A percentile compares a stretch with the other conserved stretches of the same genome.
These are phyloP conservation scores for Dendrolimus pini DNA, from an alignment of 2,888 invertebrate species.

Conservation along the genomic window DNA sequence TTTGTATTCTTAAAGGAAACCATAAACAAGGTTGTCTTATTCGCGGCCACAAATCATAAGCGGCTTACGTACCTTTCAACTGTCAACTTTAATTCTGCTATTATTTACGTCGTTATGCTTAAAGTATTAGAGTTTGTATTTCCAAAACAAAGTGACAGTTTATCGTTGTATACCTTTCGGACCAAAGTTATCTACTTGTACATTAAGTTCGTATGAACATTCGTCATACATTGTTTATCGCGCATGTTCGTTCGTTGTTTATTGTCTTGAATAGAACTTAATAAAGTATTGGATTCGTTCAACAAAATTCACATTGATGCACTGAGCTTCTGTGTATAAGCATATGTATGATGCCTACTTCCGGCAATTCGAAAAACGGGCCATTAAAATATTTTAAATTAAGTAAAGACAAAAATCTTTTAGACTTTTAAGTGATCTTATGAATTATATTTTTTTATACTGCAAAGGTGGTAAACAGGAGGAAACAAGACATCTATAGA, in stretches of 20 bases:
- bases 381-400: too few relatives aligned
- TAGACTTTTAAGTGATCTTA: too few relatives aligned
- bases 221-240: slow-evolving; percentile 53
- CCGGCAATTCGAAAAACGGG: too few relatives aligned
- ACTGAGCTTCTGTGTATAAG: too few relatives aligned
- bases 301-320: too few relatives aligned
- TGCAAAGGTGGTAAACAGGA: too few relatives aligned
- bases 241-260: slow-evolving; percentile 52
- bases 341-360: too few relatives aligned
- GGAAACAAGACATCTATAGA: too few relatives aligned
- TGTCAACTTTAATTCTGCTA: slow-evolving; percentile 15
- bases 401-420: too few relatives aligned
- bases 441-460: too few relatives aligned
- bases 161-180: slow-evolving; percentile 18
- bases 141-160: slow-evolving; percentile 4
- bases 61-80: slow-evolving; percentile 44
- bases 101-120: slow-evolving; percentile 13
- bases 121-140: slow-evolving; percentile 9
- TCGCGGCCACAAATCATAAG: slow-evolving; percentile 59
- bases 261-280: slow-evolving; percentile 24
- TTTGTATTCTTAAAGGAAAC: slow-evolving; percentile 44
- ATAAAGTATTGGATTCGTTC: slow-evolving; percentile 5
- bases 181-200: slow-evolving; percentile 27
- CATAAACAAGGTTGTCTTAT: slow-evolving; percentile 58
- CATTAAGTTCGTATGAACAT: slow-evolving; percentile 29